A percentile compares a stretch with the other conserved stretches of the same genome.
phyloP scores from a whole-genome alignment of 1,140 invertebrate species.

The Drosophila lacteicornis region DNA sequence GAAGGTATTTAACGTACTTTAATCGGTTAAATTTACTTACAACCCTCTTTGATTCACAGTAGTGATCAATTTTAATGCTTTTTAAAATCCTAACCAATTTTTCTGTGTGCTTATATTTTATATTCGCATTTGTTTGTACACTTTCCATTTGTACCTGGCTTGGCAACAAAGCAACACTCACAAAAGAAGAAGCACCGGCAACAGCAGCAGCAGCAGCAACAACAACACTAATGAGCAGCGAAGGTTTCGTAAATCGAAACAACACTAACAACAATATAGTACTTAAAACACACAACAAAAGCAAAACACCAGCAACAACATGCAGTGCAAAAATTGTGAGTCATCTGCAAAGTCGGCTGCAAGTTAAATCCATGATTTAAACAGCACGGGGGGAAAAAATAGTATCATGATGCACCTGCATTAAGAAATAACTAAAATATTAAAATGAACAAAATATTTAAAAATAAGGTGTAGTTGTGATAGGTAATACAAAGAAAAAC shows the following conservation, averaged over 20 bases:
- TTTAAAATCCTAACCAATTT: not conserved
- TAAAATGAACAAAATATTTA: not conserved
- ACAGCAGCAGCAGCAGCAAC: slow-evolving; percentile 42
- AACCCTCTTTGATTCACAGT: too few species aligned
- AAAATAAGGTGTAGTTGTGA: not conserved
- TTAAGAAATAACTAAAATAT: not conserved
- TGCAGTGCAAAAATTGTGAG: slow-evolving; percentile 69
- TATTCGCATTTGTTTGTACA: slow-evolving; percentile 39
- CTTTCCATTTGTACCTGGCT: slow-evolving; percentile 70
- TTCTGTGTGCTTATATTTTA: not conserved
- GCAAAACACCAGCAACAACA: slow-evolving; percentile 56
- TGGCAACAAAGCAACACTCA: slow-evolving; percentile 70
- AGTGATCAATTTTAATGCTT: not conserved
- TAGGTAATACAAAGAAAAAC: too few species aligned
- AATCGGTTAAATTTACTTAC: too few species aligned
- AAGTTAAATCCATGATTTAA: slow-evolving; percentile 36
- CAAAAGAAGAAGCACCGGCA: slow-evolving; percentile 30
- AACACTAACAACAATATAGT: slow-evolving; percentile 55
- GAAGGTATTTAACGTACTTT: too few species aligned
- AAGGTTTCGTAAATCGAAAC: slow-evolving; percentile 75
- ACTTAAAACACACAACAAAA: slow-evolving; percentile 70
- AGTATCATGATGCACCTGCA: not conserved
- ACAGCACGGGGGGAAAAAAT: slow-evolving; percentile 6
- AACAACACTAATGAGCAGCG: slow-evolving; percentile 40
- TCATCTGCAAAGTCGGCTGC: slow-evolving; percentile 69